phyloP scores from a whole-genome alignment of 2,888 invertebrate genomes.

The Pegoplata infirma region DNA sequence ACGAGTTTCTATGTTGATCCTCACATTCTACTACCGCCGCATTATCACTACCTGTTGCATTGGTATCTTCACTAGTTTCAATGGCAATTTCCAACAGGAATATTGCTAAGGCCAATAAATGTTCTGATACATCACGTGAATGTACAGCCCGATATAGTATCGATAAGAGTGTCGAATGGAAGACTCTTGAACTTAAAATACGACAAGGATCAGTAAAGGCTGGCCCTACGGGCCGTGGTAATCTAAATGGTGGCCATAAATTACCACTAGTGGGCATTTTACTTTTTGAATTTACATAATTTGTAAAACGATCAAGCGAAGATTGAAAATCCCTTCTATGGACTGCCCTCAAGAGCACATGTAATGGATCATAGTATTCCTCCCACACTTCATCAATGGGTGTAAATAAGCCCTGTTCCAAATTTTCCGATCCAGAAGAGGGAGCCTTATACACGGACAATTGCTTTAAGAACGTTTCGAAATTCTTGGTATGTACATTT shows the following conservation, averaged over 20 bases:
- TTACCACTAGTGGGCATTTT: slow-evolving; percentile 81
- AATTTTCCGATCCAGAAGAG: slow-evolving; percentile 83
- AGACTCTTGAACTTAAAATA: slow-evolving; percentile 76
- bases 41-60: slow-evolving; percentile 64
- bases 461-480: slow-evolving; percentile 90
- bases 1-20: slow-evolving; percentile 68
- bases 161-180: slow-evolving; percentile 82
- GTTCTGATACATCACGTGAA: slow-evolving; percentile 88
- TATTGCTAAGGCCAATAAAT: slow-evolving; percentile 90
- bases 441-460: slow-evolving; percentile 93
- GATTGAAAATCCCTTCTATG: slow-evolving; percentile 95
- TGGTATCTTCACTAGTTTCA: slow-evolving; percentile 69
- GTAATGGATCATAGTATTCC: slow-evolving; percentile 94
- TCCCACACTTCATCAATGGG: slow-evolving; percentile 94
- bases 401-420: slow-evolving; percentile 94
- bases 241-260: slow-evolving; percentile 90
- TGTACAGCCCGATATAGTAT: slow-evolving; percentile 91
- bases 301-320: slow-evolving; percentile 94
- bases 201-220: slow-evolving; percentile 84
- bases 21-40: slow-evolving; percentile 74
- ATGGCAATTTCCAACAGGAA: slow-evolving; percentile 93
- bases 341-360: slow-evolving; percentile 92
- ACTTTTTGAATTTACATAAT: slow-evolving; percentile 83
- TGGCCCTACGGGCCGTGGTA: slow-evolving; percentile 82
- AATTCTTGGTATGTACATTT: slow-evolving; percentile 92